Conservation (phyloP, 2,797 vertebrate genomes). For the Sardinella longiceps region DNA sequence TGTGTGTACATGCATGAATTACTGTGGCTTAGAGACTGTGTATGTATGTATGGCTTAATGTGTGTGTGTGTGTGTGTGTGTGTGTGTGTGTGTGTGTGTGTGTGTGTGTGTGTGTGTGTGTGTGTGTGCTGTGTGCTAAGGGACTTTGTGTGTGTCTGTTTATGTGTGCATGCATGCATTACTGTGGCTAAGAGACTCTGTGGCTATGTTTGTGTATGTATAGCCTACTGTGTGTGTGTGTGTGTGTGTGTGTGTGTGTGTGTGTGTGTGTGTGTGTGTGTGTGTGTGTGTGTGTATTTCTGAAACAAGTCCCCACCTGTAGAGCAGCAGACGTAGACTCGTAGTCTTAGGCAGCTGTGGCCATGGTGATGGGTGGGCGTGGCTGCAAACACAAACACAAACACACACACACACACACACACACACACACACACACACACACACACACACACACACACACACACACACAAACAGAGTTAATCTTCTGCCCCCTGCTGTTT, state of each 20-base stretch:
- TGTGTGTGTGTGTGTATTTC: slow-evolving; percentile 41
- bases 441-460: background rate
- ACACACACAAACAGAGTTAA: background rate
- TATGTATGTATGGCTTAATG: no score
- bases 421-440: no score
- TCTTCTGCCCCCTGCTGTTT: background rate
- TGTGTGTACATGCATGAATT: background rate
- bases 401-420: no score
- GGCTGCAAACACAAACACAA: slow-evolving; percentile 67
- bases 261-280: slow-evolving; percentile 25
- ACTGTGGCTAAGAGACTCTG: background rate
- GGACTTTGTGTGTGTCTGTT: background rate
- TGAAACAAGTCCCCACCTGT: slow-evolving; percentile 80
- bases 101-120: background rate
- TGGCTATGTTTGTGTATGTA: background rate
- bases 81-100: background rate
- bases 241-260: slow-evolving; percentile 38
- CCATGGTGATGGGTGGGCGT: slow-evolving; percentile 91
- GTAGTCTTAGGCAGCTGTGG: slow-evolving; percentile 92
- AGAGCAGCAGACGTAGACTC: slow-evolving; percentile 93
- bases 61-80: background rate
- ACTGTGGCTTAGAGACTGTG: no score
- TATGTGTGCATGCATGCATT: background rate
- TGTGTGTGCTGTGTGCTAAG: background rate
- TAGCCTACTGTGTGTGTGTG: background rate